Evolutionary conservation across 1,140 invertebrate species (phyloP), one percentile per base, ranked within the genome.

Genomic region (Philopotamus ludificatus): DNA sequence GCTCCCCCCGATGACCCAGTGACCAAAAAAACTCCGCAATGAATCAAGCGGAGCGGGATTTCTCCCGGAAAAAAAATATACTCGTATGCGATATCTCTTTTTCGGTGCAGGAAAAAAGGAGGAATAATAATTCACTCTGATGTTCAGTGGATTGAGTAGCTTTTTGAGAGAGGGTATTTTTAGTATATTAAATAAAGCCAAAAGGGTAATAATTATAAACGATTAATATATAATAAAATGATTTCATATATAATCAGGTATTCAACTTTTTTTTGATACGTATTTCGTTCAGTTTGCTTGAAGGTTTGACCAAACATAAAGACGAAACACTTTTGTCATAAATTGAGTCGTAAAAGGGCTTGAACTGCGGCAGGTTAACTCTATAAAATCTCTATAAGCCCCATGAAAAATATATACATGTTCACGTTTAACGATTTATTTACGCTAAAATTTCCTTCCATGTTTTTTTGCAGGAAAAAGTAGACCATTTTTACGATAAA

Each of bases 281-380:
- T n/a, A n/a, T n/a, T n/a, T n/a, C n/a, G n/a, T n/a, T n/a, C n/a
- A n/a, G n/a, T n/a, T n/a, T n/a, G n/a, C n/a, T n/a, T n/a, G n/a
- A n/a, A n/a, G n/a, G n/a, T n/a, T n/a, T n/a, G 53, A 34, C 55
- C 39, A 42, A 58, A 45, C 55, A 58, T 58, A 58, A 58, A 58
- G 55, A 42, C 54, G 54, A 54, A 53, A 50, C 53, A 45, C 63
- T 50, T 65, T 65, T 65, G 63, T 65, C 63, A 65, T 65, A 65
- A 65, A 65, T 65, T 65, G 53, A 58, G 63, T 65, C 53, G 44
- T 65, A 65, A 65, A 58, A 23, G 49, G 63, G 63, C 41, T 41
- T 58, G 41, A 47, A 45, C 39, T 57, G 34, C 63, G 50, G 53
- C 63, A 65, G 63, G 63, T 65, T 65, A 58, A 58, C 53, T 65